Evolutionary conservation across 2,113 vertebrate species (phyloP), one percentile per base, ranked within the genome.

Genomic region (Zootoca vivipara): DNA sequence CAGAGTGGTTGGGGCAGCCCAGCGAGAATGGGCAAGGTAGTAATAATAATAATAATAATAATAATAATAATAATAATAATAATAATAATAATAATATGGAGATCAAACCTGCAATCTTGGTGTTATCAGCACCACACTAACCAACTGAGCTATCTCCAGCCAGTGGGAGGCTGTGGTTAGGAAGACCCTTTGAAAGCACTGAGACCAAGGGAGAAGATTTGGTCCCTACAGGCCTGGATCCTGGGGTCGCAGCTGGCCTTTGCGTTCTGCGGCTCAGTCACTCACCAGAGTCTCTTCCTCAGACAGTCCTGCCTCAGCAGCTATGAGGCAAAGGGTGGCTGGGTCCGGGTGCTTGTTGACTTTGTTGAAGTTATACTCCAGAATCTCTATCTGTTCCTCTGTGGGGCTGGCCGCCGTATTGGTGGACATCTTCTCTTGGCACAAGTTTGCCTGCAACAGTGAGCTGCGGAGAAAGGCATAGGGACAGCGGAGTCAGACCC

Each of bases 251-350:
- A 83, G 30, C 84, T 82, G 84, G 38, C n/a, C 84, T 75, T 74
- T 33, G n/a, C 8, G 79, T 78, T 64, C 0, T 62, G n/a, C 18
- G 42, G 22, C 58, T 10, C 0, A 1, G 26, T 4, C 6, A 80
- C 96, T 97, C 89, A 97, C 97, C 96, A 94, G 92, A 3, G 97
- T 97, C 92, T 97, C 95, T 89, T 97, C 96, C 93, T 97, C 97
- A 0, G 96, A 94, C 0, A 97, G 97, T 26, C 97, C 96, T 0
- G 96, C 96, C 94, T 97, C 96, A 0, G 97, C 97, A 0, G 96
- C 96, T 0, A 97, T 97, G 82, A 97, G 96, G 92, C 96, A 96
- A 87, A 97, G 94, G 2, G 96, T 96, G 69, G 96, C 94, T 84
- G 96, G 78, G 77, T 97, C 97, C 5, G 97, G 97, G 83, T 97